Conservation (phyloP, 2,797 vertebrate genomes). For the Enteromius radiatus region DNA sequence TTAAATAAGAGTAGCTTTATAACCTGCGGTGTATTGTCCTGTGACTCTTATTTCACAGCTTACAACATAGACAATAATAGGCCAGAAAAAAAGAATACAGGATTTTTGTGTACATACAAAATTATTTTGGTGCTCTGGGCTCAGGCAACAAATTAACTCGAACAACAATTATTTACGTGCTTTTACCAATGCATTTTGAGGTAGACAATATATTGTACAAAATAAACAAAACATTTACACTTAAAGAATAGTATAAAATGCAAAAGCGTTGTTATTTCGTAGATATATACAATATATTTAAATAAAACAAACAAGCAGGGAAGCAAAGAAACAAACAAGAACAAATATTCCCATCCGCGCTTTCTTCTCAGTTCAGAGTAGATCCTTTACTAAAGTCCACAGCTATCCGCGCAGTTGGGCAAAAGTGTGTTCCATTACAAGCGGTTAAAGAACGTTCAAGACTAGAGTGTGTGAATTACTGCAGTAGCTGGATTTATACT, state of each 20-base stretch:
- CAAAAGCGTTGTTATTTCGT: neutral
- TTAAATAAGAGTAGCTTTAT: neutral
- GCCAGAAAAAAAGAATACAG: neutral
- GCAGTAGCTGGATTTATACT: slow-evolving; percentile 77
- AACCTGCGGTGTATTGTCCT: neutral
- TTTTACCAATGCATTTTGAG: neutral
- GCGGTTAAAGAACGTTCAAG: slow-evolving; percentile 18
- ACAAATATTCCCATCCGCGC: slow-evolving; percentile 36
- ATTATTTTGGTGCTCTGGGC: too few relatives aligned
- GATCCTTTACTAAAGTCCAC: slow-evolving; percentile 20
- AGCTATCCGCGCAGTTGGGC: neutral
- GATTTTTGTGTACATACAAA: neutral
- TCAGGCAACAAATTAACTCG: neutral
- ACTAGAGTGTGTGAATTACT: slow-evolving; percentile 16
- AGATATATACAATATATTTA: neutral
- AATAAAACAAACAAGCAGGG: neutral
- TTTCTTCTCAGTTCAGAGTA: slow-evolving; percentile 52
- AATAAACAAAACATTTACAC: neutral
- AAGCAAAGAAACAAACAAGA: neutral
- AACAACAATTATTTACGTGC: neutral
- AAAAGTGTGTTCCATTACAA: slow-evolving; percentile 14
- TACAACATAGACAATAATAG: neutral
- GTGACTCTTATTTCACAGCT: neutral
- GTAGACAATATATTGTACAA: neutral
- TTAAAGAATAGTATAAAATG: neutral